Evolutionary conservation across 2,113 vertebrate species (phyloP).

Genomic region (Caranx ignobilis): DNA sequence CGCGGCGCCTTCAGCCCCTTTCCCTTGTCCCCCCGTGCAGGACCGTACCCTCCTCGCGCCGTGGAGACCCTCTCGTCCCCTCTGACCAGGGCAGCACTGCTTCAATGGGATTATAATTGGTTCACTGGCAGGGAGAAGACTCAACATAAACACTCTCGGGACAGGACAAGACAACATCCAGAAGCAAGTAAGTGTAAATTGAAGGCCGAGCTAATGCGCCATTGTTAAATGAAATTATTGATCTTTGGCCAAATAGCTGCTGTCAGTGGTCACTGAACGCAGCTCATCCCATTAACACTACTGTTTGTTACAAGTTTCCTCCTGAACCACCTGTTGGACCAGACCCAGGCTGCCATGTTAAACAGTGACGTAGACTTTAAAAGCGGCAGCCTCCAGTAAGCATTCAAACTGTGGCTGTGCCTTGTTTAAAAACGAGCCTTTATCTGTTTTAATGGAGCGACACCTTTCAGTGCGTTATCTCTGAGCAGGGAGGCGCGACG

Average conservation of each 20-base stretch:
- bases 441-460: background rate
- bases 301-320: constrained; percentile 36
- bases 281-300: background rate
- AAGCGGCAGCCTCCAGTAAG: background rate
- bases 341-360: background rate
- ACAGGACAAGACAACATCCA: constrained; percentile 42
- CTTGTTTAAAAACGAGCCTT: fast-evolving
- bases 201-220: background rate
- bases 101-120: constrained; percentile 78
- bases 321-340: constrained; percentile 60
- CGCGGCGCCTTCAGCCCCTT: constrained; percentile 63
- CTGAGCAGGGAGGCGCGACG: background rate
- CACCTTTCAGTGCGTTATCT: constrained; percentile 8
- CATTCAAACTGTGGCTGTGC: background rate
- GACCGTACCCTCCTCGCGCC: constrained; percentile 43
- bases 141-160: constrained; percentile 40
- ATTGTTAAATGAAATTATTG: constrained; percentile 29
- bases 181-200: constrained; percentile 66
- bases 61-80: constrained; percentile 53
- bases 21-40: constrained; percentile 63
- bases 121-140: constrained; percentile 59
- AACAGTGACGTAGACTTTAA: background rate
- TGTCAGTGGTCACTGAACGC: background rate
- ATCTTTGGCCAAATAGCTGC: constrained; percentile 34
- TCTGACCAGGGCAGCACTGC: constrained; percentile 59